Conservation (phyloP, 2,888 invertebrate genomes). For the Ochlodes sylvanus region DNA sequence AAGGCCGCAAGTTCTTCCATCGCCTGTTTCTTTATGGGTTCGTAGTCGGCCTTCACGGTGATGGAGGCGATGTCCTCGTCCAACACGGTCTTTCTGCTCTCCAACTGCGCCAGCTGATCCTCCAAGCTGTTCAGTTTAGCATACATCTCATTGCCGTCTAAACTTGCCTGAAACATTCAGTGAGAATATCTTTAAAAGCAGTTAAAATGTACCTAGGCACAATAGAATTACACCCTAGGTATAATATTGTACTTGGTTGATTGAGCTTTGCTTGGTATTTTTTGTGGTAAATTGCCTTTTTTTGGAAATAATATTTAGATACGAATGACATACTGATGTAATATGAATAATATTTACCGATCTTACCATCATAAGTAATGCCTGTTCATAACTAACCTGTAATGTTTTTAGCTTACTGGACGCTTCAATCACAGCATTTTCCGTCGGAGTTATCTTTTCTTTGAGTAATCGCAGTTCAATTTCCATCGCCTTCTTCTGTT, state of each 20-base stretch:
- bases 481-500: slow-evolving; percentile 81
- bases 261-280: too few relatives aligned
- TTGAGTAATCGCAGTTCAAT: slow-evolving; percentile 78
- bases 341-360: too few relatives aligned
- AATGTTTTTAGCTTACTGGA: slow-evolving; percentile 80
- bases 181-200: too few relatives aligned
- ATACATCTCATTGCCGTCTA: slow-evolving; percentile 90
- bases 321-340: too few relatives aligned
- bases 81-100: slow-evolving; percentile 87
- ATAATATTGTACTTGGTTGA: too few relatives aligned
- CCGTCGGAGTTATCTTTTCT: slow-evolving; percentile 75
- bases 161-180: slow-evolving; percentile 73
- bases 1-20: slow-evolving; percentile 81
- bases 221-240: too few relatives aligned
- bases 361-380: too few relatives aligned
- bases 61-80: slow-evolving; percentile 88
- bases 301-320: too few relatives aligned
- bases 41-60: slow-evolving; percentile 88
- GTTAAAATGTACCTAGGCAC: too few relatives aligned
- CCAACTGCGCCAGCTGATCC: slow-evolving; percentile 88
- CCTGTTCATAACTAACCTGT: slow-evolving; percentile 61
- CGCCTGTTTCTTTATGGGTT: slow-evolving; percentile 85
- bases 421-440: slow-evolving; percentile 78
- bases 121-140: slow-evolving; percentile 88
- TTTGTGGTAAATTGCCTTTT: too few relatives aligned